Evolutionary conservation across 2,797 vertebrate species (phyloP).

Genomic region (Onychomys torridus): DNA sequence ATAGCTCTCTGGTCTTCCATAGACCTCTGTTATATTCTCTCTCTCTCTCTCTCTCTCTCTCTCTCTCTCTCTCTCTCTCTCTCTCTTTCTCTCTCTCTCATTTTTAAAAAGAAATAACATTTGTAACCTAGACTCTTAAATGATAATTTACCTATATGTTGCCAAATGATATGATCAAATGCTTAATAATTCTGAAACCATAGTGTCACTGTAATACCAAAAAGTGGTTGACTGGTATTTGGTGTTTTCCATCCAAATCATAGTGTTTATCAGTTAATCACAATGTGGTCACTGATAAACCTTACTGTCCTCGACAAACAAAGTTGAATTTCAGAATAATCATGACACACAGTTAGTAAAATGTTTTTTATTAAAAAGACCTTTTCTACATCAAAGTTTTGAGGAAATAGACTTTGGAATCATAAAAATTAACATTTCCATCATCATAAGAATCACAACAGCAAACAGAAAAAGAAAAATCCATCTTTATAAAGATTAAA

Average conservation of each 20-base stretch:
- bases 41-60: not conserved
- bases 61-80: not conserved
- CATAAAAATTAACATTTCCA: constrained; percentile 17
- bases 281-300: not conserved
- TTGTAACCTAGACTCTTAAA: not conserved
- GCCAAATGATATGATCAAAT: not conserved
- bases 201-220: not conserved
- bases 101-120: not conserved
- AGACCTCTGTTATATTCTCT: not conserved
- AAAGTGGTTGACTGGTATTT: not conserved
- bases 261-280: not conserved
- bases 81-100: not conserved
- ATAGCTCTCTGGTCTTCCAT: not conserved
- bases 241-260: not conserved
- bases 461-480: constrained; percentile 11
- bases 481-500: not conserved
- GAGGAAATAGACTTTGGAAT: not conserved
- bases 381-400: not conserved
- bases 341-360: not conserved
- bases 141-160: not conserved
- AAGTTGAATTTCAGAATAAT: not conserved
- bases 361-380: constrained; percentile 29
- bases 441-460: not conserved
- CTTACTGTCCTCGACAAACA: not conserved
- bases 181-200: not conserved